A percentile compares a stretch with the other conserved stretches of the same genome.
Conservation (phyloP, 2,113 vertebrate species). For the Hippocampus mohnikei region DNA sequence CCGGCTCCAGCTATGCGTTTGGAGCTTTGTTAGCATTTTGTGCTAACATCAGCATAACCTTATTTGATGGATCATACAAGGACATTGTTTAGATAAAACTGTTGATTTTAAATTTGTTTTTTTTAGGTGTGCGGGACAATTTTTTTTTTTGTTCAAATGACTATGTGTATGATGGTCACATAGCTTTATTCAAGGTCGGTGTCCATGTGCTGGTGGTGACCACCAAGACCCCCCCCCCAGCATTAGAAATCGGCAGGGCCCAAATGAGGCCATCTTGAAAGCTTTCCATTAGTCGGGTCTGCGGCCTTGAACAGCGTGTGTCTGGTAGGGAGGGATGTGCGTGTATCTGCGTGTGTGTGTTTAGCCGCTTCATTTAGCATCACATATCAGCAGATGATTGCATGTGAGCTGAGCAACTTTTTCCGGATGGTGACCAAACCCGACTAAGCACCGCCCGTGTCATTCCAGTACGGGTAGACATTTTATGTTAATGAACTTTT, state of each 20-base stretch:
- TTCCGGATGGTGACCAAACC: not conserved
- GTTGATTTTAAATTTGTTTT: no score
- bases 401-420: constrained; percentile 14
- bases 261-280: constrained; percentile 82
- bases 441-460: not conserved
- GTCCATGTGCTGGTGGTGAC: not conserved
- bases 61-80: no score
- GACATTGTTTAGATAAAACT: no score
- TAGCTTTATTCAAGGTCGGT: constrained; percentile 1
- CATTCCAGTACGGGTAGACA: not conserved
- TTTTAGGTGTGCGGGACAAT: no score
- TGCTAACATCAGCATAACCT: no score
- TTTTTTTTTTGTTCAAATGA: no score
- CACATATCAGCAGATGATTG: constrained; percentile 67
- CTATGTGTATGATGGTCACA: not conserved
- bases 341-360: constrained; percentile 37
- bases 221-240: constrained; percentile 14
- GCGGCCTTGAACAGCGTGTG: constrained; percentile 75
- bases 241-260: constrained; percentile 75
- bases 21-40: no score
- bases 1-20: no score
- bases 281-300: constrained; percentile 94
- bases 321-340: constrained; percentile 23
- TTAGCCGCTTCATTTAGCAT: constrained; percentile 77
- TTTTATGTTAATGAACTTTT: not conserved